Evolutionary conservation across 1,140 invertebrate genomes (phyloP), one percentile per base, ranked within the genome.

Genomic region (Matsumurasca onukii): DNA sequence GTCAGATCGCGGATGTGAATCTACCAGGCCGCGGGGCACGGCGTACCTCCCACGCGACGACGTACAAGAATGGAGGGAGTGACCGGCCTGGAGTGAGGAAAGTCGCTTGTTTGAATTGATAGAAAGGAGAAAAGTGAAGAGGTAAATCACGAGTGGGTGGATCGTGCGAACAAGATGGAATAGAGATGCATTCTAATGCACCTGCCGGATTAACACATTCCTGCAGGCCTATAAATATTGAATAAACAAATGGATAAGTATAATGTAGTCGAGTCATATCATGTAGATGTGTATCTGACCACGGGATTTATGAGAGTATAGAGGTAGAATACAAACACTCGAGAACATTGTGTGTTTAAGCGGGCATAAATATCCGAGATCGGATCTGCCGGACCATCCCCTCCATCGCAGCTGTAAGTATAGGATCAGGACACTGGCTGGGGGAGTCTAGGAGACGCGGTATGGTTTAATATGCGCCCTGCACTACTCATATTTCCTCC

Each of bases 181-280:
- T 39, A 39, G 34, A 39, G 34, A 39, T 39, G 34, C 34, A 39
- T 39, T 39, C 34, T 39, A 39, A 39, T 39, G 34, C 34, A 39
- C 34, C 34, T 39, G 34, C 17, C 17, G 34, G 17, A 39, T 39
- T 39, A 39, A 39, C 34, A 39, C 34, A 39, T 39, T 39, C 34
- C 34, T 39, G 34, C 5, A 39, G 34, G 34, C 34, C 34, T 39
- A 39, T 39, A 39, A 39, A 39, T 39, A 39, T 9, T 5, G 34
- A 39, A 17, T 39, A 39, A 39, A 39, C 34, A 39, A 39, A 39
- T 39, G 34, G 34, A 39, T 39, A 39, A 39, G 34, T 39, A 39
- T 39, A 39, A 39, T 39, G 34, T 39, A 39, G 34, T 39, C 34
- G 34, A 39, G 5, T 39, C 34, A 39, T 39, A 39, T 39, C 34